phyloP scores from a whole-genome alignment of 2,888 invertebrate genomes.

The Archips xylosteana region DNA sequence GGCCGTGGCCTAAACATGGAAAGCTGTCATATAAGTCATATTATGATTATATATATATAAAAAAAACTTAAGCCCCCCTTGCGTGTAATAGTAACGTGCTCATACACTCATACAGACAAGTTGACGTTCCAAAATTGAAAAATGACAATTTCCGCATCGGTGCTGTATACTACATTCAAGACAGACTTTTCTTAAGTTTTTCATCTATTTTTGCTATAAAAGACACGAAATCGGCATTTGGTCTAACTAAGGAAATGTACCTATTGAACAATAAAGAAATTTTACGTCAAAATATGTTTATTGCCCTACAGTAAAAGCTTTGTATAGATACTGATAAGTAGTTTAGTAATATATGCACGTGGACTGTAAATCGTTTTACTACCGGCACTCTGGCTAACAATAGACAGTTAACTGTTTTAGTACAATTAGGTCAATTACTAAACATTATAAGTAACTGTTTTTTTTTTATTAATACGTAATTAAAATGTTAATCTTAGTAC shows the following conservation, averaged over 20 bases:
- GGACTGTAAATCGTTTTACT: constrained; percentile 34
- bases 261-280: background rate
- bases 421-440: constrained; percentile 17
- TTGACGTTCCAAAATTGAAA: too few species aligned
- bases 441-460: background rate
- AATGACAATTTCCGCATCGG: too few species aligned
- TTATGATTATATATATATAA: background rate
- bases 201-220: background rate
- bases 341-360: constrained; percentile 23
- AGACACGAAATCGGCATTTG: background rate
- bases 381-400: constrained; percentile 21
- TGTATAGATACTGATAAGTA: constrained; percentile 1
- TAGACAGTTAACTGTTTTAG: constrained; percentile 30
- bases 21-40: background rate
- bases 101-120: too few species aligned
- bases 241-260: background rate
- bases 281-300: background rate
- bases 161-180: too few species aligned
- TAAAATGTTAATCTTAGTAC: background rate
- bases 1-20: background rate
- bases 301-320: background rate
- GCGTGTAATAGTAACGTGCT: too few species aligned
- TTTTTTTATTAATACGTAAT: background rate
- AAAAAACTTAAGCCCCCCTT: too few species aligned
- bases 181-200: too few species aligned